These are phyloP conservation scores for Acanthacorydalis orientalis DNA, from an alignment of 2,888 invertebrate species.

Conservation along the genomic window DNA sequence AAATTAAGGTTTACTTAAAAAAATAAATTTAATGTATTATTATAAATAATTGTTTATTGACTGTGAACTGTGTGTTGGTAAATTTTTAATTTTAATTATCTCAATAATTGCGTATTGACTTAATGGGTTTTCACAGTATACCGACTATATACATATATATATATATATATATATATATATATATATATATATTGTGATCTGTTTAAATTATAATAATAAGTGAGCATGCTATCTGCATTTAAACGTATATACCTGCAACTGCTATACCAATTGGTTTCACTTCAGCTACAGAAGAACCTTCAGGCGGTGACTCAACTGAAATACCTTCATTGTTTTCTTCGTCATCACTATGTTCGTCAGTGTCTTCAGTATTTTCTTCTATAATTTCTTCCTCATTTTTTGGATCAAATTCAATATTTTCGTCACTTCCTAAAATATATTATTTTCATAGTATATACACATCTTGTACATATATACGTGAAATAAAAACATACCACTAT, in stretches of 20 bases:
- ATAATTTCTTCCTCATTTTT: constrained; percentile 12
- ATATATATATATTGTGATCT: not conserved
- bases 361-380: constrained; percentile 13
- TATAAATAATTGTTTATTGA: too few relatives aligned
- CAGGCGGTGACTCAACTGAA: constrained; percentile 33
- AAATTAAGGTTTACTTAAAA: too few relatives aligned
- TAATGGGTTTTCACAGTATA: too few relatives aligned
- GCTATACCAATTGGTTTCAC: constrained; percentile 52
- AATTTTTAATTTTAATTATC: too few relatives aligned
- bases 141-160: not conserved
- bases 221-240: too few relatives aligned
- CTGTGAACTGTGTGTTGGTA: too few relatives aligned
- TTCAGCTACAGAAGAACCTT: constrained; percentile 51
- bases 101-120: too few relatives aligned
- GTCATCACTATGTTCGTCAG: constrained; percentile 15
- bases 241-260: constrained; percentile 20
- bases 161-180: not conserved
- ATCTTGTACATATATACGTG: too few relatives aligned
- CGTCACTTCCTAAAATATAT: constrained; percentile 13
- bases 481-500: too few relatives aligned
- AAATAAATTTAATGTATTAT: too few relatives aligned
- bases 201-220: not conserved
- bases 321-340: constrained; percentile 25
- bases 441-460: not conserved
- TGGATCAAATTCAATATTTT: constrained; percentile 16